Evolutionary conservation across 2,888 invertebrate genomes (phyloP).

Genomic region (Scelioninae gen. 1): DNA sequence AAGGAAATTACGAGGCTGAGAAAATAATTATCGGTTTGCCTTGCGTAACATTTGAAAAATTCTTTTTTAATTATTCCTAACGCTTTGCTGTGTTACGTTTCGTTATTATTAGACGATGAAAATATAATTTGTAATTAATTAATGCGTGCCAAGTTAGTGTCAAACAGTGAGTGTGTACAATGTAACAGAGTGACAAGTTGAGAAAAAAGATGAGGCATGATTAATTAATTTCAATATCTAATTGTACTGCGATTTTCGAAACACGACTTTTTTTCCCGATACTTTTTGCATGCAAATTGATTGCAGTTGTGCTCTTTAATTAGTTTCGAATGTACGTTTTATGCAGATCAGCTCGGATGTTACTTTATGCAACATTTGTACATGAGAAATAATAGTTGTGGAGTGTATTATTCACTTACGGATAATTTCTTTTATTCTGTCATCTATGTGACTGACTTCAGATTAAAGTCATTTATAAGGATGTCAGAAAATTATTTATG

Average conservation of each 20-base stretch:
- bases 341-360: constrained; percentile 6
- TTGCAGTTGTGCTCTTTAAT: constrained; percentile 20
- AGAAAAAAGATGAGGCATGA: constrained; percentile 26
- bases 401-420: too few species aligned
- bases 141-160: constrained; percentile 46
- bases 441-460: too few species aligned
- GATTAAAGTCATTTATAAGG: too few species aligned
- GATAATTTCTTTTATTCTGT: too few species aligned
- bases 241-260: constrained; percentile 32
- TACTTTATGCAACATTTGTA: background rate
- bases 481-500: too few species aligned
- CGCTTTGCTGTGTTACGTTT: constrained; percentile 48
- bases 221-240: constrained; percentile 51
- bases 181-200: constrained; percentile 37
- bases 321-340: constrained; percentile 6
- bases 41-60: constrained; percentile 69
- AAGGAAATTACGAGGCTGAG: constrained; percentile 69
- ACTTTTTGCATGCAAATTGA: constrained; percentile 14
- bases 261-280: constrained; percentile 18
- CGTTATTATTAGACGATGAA: constrained; percentile 58
- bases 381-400: too few species aligned
- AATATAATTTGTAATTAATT: constrained; percentile 63
- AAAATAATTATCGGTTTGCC: constrained; percentile 63
- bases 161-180: constrained; percentile 39
- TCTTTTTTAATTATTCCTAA: constrained; percentile 65